Base-by-base conservation (phyloP, 2,113 vertebrate genomes). In the Speoplatyrhinus poulsoni region DNA sequence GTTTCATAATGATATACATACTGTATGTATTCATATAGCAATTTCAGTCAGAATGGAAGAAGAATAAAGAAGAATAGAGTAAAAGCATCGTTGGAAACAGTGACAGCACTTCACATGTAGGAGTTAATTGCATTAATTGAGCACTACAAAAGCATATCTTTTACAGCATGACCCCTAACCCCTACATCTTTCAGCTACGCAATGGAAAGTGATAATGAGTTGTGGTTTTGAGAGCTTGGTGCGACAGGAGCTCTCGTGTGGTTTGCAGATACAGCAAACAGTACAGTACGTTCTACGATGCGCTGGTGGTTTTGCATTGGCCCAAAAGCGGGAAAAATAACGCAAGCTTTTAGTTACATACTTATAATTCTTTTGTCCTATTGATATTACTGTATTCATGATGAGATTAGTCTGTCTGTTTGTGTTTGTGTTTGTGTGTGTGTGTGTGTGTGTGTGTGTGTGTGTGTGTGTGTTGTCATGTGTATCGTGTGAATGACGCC, bases 171-270 rank as follows among this genome's bases (percentile, higher is more conserved):
- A 88, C 83, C 85, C 47, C 60, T 85, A 75, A 77, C 78, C 72
- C 69, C 16, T 3, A 26, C 67, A 75, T 80, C 55, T 71, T 85
- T 62, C 13, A 62, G 73, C 77, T 76, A 81, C 76, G 81, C 65
- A 83, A 80, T 84, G 87, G 86, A 90, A 90, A 88, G 82, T 84
- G 84, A 80, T 85, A 71, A 85, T 83, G 67, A 75, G 77, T 75
- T 90, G 89, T 85, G 90, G 88, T 83, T 89, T 82, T 73, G 75
- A 77, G 78, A 80, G 77, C 85, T 82, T 76, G 82, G 88, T 89
- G 88, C 88, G 80, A 78, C 82, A 85, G 78, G 86, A 87, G 84
- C 84, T 84, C 78, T 85, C 63, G 47, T 92, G 91, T 77, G 91
- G 92, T 92, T 84, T 87, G 68, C 50, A 68, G 81, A 83, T 79